These are phyloP conservation scores for Dryobotodes eremita DNA, from an alignment of 2,888 invertebrate genomes.

Conservation along the genomic window DNA sequence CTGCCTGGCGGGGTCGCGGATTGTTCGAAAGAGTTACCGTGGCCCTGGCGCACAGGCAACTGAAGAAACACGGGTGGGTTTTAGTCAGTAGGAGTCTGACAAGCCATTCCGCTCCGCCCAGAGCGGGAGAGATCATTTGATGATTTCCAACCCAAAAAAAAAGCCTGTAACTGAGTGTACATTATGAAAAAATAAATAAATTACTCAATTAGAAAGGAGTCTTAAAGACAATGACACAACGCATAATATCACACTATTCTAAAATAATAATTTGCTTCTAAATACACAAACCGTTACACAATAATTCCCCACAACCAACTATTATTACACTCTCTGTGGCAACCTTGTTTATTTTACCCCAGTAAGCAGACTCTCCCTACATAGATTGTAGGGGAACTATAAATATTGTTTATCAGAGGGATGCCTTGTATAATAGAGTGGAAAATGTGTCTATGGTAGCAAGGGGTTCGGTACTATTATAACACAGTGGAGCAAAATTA, in stretches of 20 bases:
- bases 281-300: constrained; percentile 1
- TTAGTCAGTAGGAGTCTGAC: no score
- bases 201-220: no score
- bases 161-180: no score
- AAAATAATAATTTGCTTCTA: not conserved
- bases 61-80: no score
- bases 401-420: constrained; percentile 56
- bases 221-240: no score
- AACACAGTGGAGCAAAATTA: constrained; percentile 8
- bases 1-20: no score
- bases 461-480: constrained; percentile 29
- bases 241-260: not conserved
- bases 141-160: no score
- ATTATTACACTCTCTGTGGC: constrained; percentile 36
- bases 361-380: constrained; percentile 34
- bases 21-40: no score
- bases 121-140: no score
- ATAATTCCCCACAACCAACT: constrained; percentile 21
- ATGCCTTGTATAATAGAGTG: constrained; percentile 43
- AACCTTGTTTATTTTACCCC: constrained; percentile 30
- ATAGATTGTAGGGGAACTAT: constrained; percentile 52
- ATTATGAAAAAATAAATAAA: no score
- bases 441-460: constrained; percentile 49
- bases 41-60: no score
- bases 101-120: no score